Percentiles rank a stretch among this genome's conserved stretches.
phyloP scores from a whole-genome alignment of 2,797 vertebrate genomes.

The Enteromius argenteus region DNA sequence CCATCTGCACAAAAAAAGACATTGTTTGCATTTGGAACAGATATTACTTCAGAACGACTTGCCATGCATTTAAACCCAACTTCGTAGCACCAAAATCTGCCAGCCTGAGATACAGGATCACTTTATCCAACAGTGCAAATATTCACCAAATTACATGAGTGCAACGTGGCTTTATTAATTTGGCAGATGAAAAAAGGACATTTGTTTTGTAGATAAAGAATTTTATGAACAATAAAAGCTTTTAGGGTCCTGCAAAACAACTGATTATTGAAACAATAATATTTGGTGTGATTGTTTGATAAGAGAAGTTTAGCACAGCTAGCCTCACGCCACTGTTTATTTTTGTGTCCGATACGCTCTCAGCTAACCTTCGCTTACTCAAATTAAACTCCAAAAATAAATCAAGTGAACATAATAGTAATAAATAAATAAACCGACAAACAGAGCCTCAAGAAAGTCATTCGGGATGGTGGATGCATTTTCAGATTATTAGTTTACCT shows the following conservation, averaged over 20 bases:
- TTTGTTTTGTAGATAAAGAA: neutral
- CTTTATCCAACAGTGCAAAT: neutral
- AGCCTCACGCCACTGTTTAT: slow-evolving; percentile 55
- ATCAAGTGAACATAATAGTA: neutral
- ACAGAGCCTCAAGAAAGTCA: neutral
- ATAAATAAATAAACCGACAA: slow-evolving; percentile 16
- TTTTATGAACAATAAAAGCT: slow-evolving; percentile 9
- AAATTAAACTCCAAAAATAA: slow-evolving; percentile 56
- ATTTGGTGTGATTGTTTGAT: slow-evolving; percentile 44
- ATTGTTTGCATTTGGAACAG: neutral
- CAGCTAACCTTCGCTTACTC: slow-evolving; percentile 47
- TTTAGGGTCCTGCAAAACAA: slow-evolving; percentile 40
- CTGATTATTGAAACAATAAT: slow-evolving; percentile 48
- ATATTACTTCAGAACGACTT: neutral
- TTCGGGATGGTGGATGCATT: neutral
- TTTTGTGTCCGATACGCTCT: slow-evolving; percentile 45
- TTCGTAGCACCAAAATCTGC: neutral
- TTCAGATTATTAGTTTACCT: neutral
- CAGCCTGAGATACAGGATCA: neutral
- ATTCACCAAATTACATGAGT: neutral
- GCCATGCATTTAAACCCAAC: neutral
- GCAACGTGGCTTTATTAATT: neutral
- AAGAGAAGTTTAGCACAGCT: slow-evolving; percentile 12
- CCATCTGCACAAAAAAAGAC: neutral
- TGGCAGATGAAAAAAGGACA: neutral